Conservation (phyloP, 2,797 vertebrate species). For the Chrysocyon brachyurus region DNA sequence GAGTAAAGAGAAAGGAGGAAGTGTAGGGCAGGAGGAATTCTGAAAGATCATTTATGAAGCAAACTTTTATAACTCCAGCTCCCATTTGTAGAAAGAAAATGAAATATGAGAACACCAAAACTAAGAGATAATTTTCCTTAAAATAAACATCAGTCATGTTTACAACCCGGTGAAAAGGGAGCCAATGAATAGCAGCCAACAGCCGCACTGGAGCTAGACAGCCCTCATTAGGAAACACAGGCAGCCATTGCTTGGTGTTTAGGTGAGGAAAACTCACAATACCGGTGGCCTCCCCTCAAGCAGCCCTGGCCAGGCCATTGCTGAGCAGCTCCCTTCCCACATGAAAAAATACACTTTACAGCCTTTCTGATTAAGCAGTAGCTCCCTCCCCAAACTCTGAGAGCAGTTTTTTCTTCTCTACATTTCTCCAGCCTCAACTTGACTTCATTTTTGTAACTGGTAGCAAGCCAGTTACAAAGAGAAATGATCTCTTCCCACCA, state of each 20-base stretch:
- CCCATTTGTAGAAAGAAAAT: slow-evolving; percentile 24
- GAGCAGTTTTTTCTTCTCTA: background rate
- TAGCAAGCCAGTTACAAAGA: background rate
- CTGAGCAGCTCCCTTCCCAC: background rate
- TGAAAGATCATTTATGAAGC: background rate
- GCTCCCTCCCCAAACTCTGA: background rate
- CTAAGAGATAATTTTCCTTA: background rate
- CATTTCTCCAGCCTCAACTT: slow-evolving; percentile 42
- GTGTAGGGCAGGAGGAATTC: background rate
- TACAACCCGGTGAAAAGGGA: background rate
- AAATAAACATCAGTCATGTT: background rate
- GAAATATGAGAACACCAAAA: background rate
- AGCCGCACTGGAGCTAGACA: background rate
- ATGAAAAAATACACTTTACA: background rate
- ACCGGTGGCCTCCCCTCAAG: background rate
- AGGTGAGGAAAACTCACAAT: background rate
- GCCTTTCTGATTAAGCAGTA: background rate
- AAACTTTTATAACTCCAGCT: slow-evolving; percentile 2
- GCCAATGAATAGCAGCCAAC: background rate
- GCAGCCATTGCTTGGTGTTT: background rate
- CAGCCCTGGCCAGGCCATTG: background rate
- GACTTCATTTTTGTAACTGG: slow-evolving; percentile 1
- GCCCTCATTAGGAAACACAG: background rate
- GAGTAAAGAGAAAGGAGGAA: background rate
- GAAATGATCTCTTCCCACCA: slow-evolving; percentile 37